Base-by-base conservation (phyloP, 1,140 invertebrate species). In the Augochlora pura region DNA sequence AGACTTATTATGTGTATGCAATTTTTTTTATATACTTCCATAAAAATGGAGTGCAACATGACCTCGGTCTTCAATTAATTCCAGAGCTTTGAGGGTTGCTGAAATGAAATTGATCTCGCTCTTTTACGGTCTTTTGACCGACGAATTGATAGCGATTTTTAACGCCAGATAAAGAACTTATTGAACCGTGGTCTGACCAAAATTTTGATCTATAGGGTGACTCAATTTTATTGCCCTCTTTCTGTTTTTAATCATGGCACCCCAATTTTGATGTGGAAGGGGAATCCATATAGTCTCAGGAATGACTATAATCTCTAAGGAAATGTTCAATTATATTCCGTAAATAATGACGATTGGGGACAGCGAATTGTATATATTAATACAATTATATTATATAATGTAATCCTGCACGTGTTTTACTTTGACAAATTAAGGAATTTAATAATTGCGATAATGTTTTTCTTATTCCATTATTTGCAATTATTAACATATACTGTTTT, bases 111-210 rank as follows among this genome's bases (percentile, higher is more conserved):
- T 38, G 21, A 23, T 39, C 5, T 42, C 18, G 39, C 21, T 62
- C 59, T 72, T 42, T 60, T 46, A 14, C 21, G 10, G 14, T 39
- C 16, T 42, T 66, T 66, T 52, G 4, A 49, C 25, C 7, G n/a
- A 7, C n/a, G 2, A 12, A 5, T 54, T 63, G 25, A 65, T 42
- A 66, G 46, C 27, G 46, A 74, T 54, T 74, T 74, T 74, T 39
- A 16, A 54, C n/a, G 66, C 2, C 16, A 6, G 39, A 8, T n/a
- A 8, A 49, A 23, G 16, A 27, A 39, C 46, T 73, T 49, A 64
- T 32, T 63, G 21, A 1, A 1, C 12, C 9, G 39, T 10, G 59
- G 25, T 23, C 59, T 10, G 38, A 71, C 59, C 21, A 71, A 71
- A 21, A 42, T 27, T 52, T 60, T 42, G 18, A 3, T 38, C 18